These are phyloP conservation scores for Carapus acus DNA, from an alignment of 2,797 vertebrate genomes.

Conservation along the genomic window DNA sequence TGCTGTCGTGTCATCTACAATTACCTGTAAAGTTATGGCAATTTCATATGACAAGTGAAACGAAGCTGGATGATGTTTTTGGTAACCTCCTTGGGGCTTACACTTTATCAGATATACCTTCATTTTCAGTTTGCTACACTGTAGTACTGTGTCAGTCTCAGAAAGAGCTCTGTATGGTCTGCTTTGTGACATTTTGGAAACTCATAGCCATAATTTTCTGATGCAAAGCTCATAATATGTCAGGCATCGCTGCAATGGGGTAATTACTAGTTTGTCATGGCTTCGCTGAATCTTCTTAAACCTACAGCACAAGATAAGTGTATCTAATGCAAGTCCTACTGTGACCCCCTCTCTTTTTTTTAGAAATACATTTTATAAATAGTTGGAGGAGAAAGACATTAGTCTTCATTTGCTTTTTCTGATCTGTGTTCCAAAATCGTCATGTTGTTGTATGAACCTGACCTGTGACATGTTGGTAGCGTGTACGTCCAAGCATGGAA, in stretches of 20 bases:
- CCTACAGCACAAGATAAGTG: neutral
- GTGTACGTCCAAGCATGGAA: conserved; percentile 95
- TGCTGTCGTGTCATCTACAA: conserved; percentile 22
- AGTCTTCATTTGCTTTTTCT: too few relatives aligned
- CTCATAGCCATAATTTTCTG: conserved; percentile 19
- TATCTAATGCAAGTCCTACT: neutral
- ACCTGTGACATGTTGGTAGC: conserved; percentile 96
- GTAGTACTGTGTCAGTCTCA: conserved; percentile 17
- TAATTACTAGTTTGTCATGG: neutral
- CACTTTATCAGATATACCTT: conserved; percentile 24
- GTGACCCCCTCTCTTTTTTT: neutral
- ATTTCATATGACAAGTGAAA: conserved; percentile 24
- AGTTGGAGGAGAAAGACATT: too few relatives aligned
- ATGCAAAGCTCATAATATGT: conserved; percentile 14
- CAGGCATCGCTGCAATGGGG: conserved; percentile 7
- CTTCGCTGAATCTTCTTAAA: conserved; percentile 5
- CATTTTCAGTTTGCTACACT: conserved; percentile 21
- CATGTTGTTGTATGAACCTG: neutral
- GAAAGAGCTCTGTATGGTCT: conserved; percentile 19
- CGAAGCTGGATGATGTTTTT: conserved; percentile 25
- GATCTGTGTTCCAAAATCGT: neutral
- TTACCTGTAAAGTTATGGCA: conserved; percentile 28
- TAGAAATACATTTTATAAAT: too few relatives aligned
- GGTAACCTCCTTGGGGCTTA: conserved; percentile 18
- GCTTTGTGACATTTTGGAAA: conserved; percentile 20